Percentiles rank a stretch among this genome's conserved stretches.
Conservation (phyloP, 1,140 invertebrate genomes). For the Aphaenogaster ashmeadi region DNA sequence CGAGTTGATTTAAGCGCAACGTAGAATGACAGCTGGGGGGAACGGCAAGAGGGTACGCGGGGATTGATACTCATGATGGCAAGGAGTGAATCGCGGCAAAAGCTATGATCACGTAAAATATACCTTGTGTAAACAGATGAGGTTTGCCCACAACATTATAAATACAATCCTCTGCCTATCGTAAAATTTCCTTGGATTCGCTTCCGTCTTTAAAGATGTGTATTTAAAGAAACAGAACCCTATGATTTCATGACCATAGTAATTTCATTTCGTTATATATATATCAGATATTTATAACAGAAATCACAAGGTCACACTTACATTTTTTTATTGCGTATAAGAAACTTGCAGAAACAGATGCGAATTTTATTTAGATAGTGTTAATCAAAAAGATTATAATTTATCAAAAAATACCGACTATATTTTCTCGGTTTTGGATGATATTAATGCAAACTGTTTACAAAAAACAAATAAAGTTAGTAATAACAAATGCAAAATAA, state of each 20-base stretch:
- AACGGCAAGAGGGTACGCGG: not conserved
- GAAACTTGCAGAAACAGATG: not conserved
- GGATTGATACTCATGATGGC: not conserved
- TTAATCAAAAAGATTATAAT: slow-evolving; percentile 23
- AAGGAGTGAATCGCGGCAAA: not conserved
- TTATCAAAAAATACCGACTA: not conserved
- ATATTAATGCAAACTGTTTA: not conserved
- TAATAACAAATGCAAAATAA: not conserved
- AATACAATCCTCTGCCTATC: not conserved
- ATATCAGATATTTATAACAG: not conserved
- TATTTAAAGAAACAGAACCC: not conserved
- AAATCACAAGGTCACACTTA: not conserved
- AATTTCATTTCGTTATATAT: not conserved
- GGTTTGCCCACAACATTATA: not conserved
- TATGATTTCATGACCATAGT: not conserved
- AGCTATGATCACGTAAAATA: slow-evolving; percentile 1
- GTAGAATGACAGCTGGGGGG: not conserved
- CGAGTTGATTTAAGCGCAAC: slow-evolving; percentile 30
- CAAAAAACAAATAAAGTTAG: not conserved
- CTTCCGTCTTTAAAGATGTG: not conserved
- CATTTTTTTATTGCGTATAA: not conserved
- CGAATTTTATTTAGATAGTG: not conserved
- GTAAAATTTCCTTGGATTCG: not conserved
- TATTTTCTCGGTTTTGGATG: not conserved
- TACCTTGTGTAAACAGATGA: not conserved